These are phyloP conservation scores for Gallinago undulata DNA, from an alignment of 2,113 vertebrate genomes.

Conservation along the genomic window DNA sequence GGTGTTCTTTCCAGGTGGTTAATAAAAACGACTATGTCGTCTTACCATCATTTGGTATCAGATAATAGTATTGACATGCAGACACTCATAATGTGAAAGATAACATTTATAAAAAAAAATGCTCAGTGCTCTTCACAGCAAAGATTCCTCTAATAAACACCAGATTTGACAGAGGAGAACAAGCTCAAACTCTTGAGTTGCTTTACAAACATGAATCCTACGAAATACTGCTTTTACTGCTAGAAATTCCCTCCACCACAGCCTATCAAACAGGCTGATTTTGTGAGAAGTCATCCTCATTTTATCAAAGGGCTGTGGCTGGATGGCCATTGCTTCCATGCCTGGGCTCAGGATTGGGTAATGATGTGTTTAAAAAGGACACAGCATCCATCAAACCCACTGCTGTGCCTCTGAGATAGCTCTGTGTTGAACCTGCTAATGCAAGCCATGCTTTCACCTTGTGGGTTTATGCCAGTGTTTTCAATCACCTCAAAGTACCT, in stretches of 20 bases:
- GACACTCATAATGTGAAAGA: neutral
- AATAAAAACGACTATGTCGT: neutral
- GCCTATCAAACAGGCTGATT: neutral
- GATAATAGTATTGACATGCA: rapidly evolving
- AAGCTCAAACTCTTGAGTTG: neutral
- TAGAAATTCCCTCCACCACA: neutral
- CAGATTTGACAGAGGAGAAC: neutral
- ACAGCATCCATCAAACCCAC: rapidly evolving
- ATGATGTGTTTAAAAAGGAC: neutral
- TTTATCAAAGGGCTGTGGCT: neutral
- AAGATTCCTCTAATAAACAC: neutral
- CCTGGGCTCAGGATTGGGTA: neutral
- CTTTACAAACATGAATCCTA: neutral
- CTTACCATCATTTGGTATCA: neutral
- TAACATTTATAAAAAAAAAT: neutral
- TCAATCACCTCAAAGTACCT: neutral
- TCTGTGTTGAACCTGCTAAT: neutral
- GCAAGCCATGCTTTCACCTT: neutral
- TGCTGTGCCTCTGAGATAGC: neutral
- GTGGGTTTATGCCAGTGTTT: neutral
- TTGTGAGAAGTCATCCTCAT: rapidly evolving
- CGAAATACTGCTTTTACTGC: neutral
- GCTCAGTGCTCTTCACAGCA: neutral
- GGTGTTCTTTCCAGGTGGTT: neutral
- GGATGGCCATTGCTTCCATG: rapidly evolving